Percentiles rank a stretch among this genome's conserved stretches.
Evolutionary conservation across 2,888 invertebrate species (phyloP).

Genomic region (Hemicrepidius hirtus): DNA sequence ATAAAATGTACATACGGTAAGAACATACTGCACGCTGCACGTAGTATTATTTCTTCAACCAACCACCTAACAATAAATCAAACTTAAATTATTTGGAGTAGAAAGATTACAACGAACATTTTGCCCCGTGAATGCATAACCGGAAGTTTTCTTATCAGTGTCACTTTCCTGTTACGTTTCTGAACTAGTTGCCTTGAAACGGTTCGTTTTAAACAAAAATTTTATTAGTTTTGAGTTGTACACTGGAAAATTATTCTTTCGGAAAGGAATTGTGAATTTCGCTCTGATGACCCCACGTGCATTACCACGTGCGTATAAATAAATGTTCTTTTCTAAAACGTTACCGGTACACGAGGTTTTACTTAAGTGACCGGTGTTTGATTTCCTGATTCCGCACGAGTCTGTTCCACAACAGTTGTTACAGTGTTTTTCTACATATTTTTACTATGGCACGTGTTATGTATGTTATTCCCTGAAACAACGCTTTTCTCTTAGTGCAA

Average conservation of each 20-base stretch:
- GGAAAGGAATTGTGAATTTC: conserved; percentile 50
- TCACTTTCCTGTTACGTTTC: conserved; percentile 62
- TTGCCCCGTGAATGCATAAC: conserved; percentile 41
- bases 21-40: no score
- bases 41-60: no score
- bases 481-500: conserved; percentile 38
- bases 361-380: conserved; percentile 58
- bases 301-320: conserved; percentile 53
- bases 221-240: background rate
- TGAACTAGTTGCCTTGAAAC: conserved; percentile 46
- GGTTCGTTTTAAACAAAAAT: conserved; percentile 41
- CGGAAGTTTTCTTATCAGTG: conserved; percentile 62
- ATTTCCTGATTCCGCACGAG: conserved; percentile 57
- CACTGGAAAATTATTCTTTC: background rate
- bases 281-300: conserved; percentile 60
- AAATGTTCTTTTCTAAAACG: conserved; percentile 15
- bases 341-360: conserved; percentile 57
- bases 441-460: conserved; percentile 37
- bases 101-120: conserved; percentile 1
- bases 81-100: no score
- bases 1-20: no score
- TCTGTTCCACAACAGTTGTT: conserved; percentile 51
- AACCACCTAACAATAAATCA: no score
- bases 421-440: conserved; percentile 6
- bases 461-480: conserved; percentile 19